Evolutionary conservation across 2,888 invertebrate species (phyloP), one percentile per base, ranked within the genome.

Genomic region (Zhuqinia jingwanae): DNA sequence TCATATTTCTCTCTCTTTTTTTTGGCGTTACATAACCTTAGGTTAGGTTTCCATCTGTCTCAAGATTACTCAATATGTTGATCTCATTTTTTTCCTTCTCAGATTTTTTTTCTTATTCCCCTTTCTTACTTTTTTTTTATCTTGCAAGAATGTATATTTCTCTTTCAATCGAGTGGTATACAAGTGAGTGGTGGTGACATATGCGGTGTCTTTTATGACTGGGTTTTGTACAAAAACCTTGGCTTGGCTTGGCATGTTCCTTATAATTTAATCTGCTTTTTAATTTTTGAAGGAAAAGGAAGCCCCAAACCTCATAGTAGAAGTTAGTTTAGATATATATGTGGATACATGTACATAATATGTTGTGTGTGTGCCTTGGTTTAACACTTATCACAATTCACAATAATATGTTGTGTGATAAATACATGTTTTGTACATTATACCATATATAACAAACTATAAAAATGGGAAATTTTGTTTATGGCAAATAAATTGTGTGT

Each of bases 121-220:
- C 8, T 58, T 22, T n/a, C 20, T 6, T 17, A n/a, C 1, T 15
- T n/a, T 30, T 56, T 53, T 17, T 56, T 76, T 76, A 36, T 53
- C 56, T 8, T n/a, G n/a, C n/a, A n/a, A n/a, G n/a, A n/a, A 30
- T 2, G 50, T 50, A 8, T 68, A 63, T 17, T 17, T 58, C 11
- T 45, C 2, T 60, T 60, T 60, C 15, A n/a, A 53, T 42, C 11
- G 20, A 58, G 30, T 27, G 11, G 27, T 13, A 22, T 20, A 20
- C 58, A 76, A 36, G 20, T 36, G 36, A 76, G 56, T 36, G 56
- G 56, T 36, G 56, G 30, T 76, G 56, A 56, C 75, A 76, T 17
- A n/a, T 36, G 50, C 50, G 50, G 73, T 50, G 13, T 50, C 73
- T 73, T 50, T 30, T 30, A 63, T 63, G 27, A 30, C 27, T 22